Percentiles rank a stretch among this genome's conserved stretches.
phyloP scores from a whole-genome alignment of 2,888 invertebrate genomes.

The Leucozona laternaria region DNA sequence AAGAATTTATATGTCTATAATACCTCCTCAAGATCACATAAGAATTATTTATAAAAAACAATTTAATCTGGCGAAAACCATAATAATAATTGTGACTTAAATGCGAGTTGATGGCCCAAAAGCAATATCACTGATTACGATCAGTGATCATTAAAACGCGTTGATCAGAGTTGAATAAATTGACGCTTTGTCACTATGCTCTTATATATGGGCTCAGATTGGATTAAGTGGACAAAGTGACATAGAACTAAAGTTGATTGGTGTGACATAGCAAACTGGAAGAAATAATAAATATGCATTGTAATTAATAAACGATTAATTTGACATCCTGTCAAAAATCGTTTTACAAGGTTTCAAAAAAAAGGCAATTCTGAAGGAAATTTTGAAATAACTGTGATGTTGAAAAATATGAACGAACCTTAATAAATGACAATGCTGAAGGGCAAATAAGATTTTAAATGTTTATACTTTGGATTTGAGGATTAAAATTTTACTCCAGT shows the following conservation, averaged over 20 bases:
- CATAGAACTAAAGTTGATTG: conserved; percentile 18
- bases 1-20: conserved; percentile 21
- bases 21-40: conserved; percentile 9
- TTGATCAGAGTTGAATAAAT: conserved; percentile 19
- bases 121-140: conserved; percentile 29
- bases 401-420: not conserved
- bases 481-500: not conserved
- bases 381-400: conserved; percentile 10
- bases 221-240: conserved; percentile 33
- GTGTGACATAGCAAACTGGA: conserved; percentile 46
- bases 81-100: conserved; percentile 20
- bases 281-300: conserved; percentile 11
- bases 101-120: conserved; percentile 27
- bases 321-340: conserved; percentile 68
- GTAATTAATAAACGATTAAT: conserved; percentile 61
- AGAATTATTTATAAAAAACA: not conserved
- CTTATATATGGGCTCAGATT: conserved; percentile 16
- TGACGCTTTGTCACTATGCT: conserved; percentile 28
- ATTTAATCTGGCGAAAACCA: not conserved
- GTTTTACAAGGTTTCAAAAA: not conserved
- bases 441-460: not conserved
- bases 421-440: not conserved
- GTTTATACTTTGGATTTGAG: not conserved
- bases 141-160: conserved; percentile 21
- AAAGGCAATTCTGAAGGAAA: not conserved